Base-by-base conservation (phyloP, 2,797 vertebrate species). In the Hydrocynus forskahlii region DNA sequence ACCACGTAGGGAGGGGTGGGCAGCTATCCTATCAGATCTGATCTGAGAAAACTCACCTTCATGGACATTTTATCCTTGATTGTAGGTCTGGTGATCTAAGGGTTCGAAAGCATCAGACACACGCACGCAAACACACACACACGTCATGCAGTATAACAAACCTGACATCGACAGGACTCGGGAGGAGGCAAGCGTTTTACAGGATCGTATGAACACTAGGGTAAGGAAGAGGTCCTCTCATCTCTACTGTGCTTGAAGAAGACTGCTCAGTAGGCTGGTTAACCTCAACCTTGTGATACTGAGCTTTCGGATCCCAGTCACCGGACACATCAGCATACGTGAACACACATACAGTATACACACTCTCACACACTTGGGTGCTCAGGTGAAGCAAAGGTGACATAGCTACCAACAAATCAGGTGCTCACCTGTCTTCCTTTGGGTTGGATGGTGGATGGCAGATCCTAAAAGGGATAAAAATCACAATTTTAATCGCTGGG, bases 341-440 rank as follows among this genome's bases (percentile, higher is more conserved):
- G 54, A 57, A 57, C n/a, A 50, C 67, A 70, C 48, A 48, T 5
- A 54, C 60, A 19, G 38, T 43, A 77, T 38, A 81, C 52, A 66
- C 8, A 35, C 66, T 66, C 60, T 57, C 45, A 80, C 52, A 81
- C 45, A 83, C 57, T 75, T 21, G 16, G 12, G 48, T 48, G 19
- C 35, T 72, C 29, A 57, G 68, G 19, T 82, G 38, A 64, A 55
- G 19, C 45, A 48, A 48, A 57, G 40, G 19, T 59, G 19, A 66
- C 35, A 54, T 4, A 2, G 55, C 21, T 57, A 48, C 17, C 10
- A 45, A 66, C n/a, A 14, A 35, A 50, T 50, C 48, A 71, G 69
- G 21, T 5, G 75, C 83, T 97, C 94, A 99, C 97, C 97, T 97
- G 97, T 94, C 97, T 94, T 94, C 97, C 96, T 94, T 98, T 98